Evolutionary conservation across 2,797 vertebrate species (phyloP).

Genomic region (Sebastes kiyomatsui): DNA sequence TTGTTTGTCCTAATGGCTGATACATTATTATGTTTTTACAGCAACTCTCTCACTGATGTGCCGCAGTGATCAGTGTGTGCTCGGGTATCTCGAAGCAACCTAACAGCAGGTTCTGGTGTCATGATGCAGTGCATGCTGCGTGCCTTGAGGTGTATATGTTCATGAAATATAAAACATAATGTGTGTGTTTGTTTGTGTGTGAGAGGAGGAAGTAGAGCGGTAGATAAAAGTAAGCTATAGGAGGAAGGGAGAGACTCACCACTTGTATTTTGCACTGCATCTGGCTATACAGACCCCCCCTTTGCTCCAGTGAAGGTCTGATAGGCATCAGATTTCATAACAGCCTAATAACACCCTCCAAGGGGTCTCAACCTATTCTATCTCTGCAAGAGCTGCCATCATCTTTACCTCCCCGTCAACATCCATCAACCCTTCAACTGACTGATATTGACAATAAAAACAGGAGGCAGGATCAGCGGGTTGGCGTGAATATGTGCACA

Average conservation of each 20-base stretch:
- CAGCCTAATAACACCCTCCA: conserved; percentile 74
- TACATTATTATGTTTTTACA: background rate
- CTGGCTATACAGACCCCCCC: conserved; percentile 20
- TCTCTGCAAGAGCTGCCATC: conserved; percentile 69
- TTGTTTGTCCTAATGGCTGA: background rate
- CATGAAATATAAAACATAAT: conserved; percentile 65
- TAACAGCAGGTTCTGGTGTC: conserved; percentile 35
- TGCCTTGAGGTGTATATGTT: conserved; percentile 47
- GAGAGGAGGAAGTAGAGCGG: background rate
- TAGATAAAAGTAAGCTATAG: conserved; percentile 46
- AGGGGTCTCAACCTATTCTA: conserved; percentile 72
- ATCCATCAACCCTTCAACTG: conserved; percentile 64
- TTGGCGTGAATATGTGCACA: conserved; percentile 45
- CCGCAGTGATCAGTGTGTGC: background rate
- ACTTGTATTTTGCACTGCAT: conserved; percentile 45
- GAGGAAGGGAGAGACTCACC: conserved; percentile 37
- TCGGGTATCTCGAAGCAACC: conserved; percentile 22
- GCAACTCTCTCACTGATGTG: background rate
- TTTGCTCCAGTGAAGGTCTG: conserved; percentile 55
- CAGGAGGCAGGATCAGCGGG: conserved; percentile 59
- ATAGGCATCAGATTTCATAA: conserved; percentile 72
- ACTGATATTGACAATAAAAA: conserved; percentile 79
- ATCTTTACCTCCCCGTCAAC: conserved; percentile 72
- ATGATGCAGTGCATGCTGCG: conserved; percentile 31
- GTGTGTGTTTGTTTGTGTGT: background rate